A percentile compares a stretch with the other conserved stretches of the same genome.
Conservation (phyloP, 1,140 invertebrate genomes). For the Ericerus pela region DNA sequence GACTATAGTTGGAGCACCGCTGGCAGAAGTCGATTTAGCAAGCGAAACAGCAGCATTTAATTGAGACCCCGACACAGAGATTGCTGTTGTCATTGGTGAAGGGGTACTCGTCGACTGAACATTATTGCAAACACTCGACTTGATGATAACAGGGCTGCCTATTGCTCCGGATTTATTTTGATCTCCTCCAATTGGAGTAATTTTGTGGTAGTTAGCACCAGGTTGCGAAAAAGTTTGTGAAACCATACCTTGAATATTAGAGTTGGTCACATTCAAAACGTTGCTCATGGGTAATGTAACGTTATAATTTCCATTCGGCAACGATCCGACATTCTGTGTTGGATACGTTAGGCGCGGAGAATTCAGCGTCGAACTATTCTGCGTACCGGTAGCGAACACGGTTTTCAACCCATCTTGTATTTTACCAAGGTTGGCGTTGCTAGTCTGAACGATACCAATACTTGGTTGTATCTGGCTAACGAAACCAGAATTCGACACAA, state of each 20-base stretch:
- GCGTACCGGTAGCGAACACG: background rate
- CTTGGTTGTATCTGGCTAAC: slow-evolving; percentile 2
- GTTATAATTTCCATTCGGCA: slow-evolving; percentile 42
- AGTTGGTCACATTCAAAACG: slow-evolving; percentile 26
- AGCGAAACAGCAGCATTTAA: slow-evolving; percentile 40
- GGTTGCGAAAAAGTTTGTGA: slow-evolving; percentile 22
- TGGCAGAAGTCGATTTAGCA: slow-evolving; percentile 38
- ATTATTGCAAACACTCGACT: slow-evolving; percentile 37
- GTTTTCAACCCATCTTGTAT: slow-evolving; percentile 5
- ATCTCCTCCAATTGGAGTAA: slow-evolving; percentile 22
- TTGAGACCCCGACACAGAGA: slow-evolving; percentile 9
- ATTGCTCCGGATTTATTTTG: slow-evolving; percentile 36
- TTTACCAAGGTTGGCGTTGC: background rate
- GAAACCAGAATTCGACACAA: slow-evolving; percentile 3
- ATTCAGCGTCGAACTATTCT: background rate
- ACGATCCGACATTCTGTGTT: slow-evolving; percentile 23
- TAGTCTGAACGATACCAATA: slow-evolving; percentile 2
- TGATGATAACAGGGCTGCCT: slow-evolving; percentile 51
- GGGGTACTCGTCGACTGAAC: slow-evolving; percentile 14
- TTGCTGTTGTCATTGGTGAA: slow-evolving; percentile 15
- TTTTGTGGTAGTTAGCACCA: slow-evolving; percentile 22
- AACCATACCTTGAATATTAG: slow-evolving; percentile 24
- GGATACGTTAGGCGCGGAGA: slow-evolving; percentile 1
- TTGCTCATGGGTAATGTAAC: slow-evolving; percentile 33
- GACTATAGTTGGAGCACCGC: slow-evolving; percentile 31